These are phyloP conservation scores for Paragorgia papillata DNA, from an alignment of 92 coral and sea anemone genomes.

Conservation along the genomic window DNA sequence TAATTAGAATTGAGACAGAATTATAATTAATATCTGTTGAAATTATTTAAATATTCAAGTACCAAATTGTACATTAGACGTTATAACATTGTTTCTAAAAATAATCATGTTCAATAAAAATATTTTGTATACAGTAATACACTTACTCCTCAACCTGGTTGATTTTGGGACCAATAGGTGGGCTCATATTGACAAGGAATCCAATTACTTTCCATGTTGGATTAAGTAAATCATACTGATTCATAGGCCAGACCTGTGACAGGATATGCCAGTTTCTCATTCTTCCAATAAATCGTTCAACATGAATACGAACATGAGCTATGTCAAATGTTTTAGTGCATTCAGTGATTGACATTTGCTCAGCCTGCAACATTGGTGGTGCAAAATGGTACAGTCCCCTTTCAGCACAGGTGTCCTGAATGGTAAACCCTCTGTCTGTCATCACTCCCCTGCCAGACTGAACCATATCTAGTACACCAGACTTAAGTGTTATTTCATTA, in stretches of 20 bases:
- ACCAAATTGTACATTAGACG: no score
- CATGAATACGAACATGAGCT: constrained; percentile 27
- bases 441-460: constrained; percentile 28
- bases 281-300: constrained; percentile 36
- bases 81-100: neutral
- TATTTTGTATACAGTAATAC: neutral
- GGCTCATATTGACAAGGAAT: constrained; percentile 19
- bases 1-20: neutral
- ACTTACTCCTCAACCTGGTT: neutral
- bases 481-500: constrained; percentile 4
- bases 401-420: constrained; percentile 29
- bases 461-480: constrained; percentile 14
- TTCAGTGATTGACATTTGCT: constrained; percentile 8
- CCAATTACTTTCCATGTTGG: constrained; percentile 36
- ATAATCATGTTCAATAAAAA: neutral
- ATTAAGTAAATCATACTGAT: constrained; percentile 29
- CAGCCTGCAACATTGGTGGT: constrained; percentile 29
- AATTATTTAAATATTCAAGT: no score
- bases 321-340: constrained; percentile 34
- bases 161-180: constrained; percentile 7
- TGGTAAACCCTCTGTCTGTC: constrained; percentile 30
- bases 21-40: neutral
- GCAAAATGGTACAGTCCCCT: constrained; percentile 27
- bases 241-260: constrained; percentile 40
- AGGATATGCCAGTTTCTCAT: constrained; percentile 34